Base-by-base conservation (phyloP, 2,113 vertebrate genomes). In the Xiphophorus maculatus region DNA sequence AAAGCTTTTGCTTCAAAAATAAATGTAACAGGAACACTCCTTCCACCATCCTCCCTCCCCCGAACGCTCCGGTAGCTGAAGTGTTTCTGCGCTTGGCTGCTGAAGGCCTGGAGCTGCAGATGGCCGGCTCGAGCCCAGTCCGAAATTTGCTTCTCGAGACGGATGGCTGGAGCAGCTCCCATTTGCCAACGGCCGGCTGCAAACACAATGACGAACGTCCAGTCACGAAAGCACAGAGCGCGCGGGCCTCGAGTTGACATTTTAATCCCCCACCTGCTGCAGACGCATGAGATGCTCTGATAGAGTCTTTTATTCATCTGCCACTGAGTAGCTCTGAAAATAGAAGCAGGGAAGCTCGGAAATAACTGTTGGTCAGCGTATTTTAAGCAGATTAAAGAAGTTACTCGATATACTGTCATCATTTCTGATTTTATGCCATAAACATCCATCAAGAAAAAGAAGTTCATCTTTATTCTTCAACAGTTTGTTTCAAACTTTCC, bases 151-250 rank as follows among this genome's bases (percentile, higher is more conserved):
- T 86, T 88, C 88, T 92, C 90, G 92, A 93, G 92, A 93, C 90
- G 93, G 92, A 93, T 87, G 93, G 73, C 90, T 92, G 93, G 92
- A 91, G 84, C 80, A 81, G 87, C 90, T 93, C 91, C 88, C 84
- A 73, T 87, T 91, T 85, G 88, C 84, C 80, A 80, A 84, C 88
- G 84, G 85, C 90, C 89, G 90, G 87, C 90, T 92, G 90, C 91
- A 93, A 88, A 92, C 90, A 90, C 91, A 85, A 86, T 82, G 89
- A 87, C 81, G 68, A 84, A 67, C 75, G 83, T 85, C 73, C 81
- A 83, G 72, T 89, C 81, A 87, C 37, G 73, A 79, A 84, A 33
- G 62, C 62, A 76, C 63, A 62, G 28, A 32, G 73, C 63, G 22
- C 67, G 69, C 62, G 72, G 76, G 74, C 74, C 83, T 63, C 0